phyloP scores from a whole-genome alignment of 2,113 vertebrate species.

The Phrynosoma platyrhinos region DNA sequence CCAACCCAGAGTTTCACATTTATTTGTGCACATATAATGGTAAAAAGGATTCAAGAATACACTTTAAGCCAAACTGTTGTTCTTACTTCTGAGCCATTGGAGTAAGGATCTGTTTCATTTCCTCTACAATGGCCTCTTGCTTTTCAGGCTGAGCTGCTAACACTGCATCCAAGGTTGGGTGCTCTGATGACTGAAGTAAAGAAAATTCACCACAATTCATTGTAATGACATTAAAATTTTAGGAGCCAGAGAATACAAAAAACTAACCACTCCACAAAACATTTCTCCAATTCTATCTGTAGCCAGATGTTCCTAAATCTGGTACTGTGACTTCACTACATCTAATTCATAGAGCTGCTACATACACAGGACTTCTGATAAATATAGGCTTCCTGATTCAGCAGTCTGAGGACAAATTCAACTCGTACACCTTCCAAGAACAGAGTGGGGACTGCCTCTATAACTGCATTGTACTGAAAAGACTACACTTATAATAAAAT shows the following conservation, averaged over 20 bases:
- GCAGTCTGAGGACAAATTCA: too few relatives aligned
- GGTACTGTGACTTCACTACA: neutral
- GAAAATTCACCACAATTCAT: neutral
- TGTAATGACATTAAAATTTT: neutral
- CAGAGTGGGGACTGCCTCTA: neutral
- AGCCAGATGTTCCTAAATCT: neutral
- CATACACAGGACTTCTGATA: neutral
- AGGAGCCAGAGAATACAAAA: neutral
- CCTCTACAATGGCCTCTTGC: constrained; percentile 86
- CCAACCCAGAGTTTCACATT: neutral
- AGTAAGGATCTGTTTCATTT: constrained; percentile 93
- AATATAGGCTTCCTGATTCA: neutral
- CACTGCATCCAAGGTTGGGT: constrained; percentile 88
- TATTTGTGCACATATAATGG: neutral
- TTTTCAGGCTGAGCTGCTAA: constrained; percentile 86
- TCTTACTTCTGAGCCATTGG: constrained; percentile 96
- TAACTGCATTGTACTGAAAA: neutral
- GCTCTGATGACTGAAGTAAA: constrained; percentile 81
- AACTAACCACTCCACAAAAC: neutral
- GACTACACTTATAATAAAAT: neutral
- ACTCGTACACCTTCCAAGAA: too few relatives aligned
- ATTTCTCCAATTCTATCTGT: too few relatives aligned
- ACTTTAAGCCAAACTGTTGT: neutral
- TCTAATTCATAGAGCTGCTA: neutral
- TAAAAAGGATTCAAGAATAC: neutral